Evolutionary conservation across 2,888 invertebrate species (phyloP), one percentile per base, ranked within the genome.

Genomic region (Catonia carolina): DNA sequence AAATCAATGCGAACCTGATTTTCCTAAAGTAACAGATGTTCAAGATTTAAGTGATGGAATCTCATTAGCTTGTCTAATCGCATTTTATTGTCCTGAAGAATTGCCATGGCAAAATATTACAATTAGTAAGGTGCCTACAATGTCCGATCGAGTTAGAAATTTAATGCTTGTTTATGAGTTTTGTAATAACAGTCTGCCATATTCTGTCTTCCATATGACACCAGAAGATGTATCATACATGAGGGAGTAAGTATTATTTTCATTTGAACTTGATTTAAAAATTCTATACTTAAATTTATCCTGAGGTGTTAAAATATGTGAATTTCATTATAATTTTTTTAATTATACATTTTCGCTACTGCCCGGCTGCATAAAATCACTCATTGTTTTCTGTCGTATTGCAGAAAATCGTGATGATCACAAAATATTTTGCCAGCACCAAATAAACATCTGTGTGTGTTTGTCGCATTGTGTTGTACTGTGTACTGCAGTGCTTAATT

Each of bases 141-240:
- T 90, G 60, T 88, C 90, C 64, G 94, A 95, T 75, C 92, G 91
- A 65, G 79, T 95, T 66, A 88, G 93, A 76, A 96, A 96, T 76
- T 82, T 96, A 53, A 83, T 87, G 73, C 79, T 94, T 69, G 88
- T 96, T 61, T 82, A 86, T 72, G 83, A 86, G 70, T 95, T 96
- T 78, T 94, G 93, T 72, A 78, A 81, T 68, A 81, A 83, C 69
- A 83, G 86, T 72, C 80, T 95, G 72, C 92, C 94, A 67, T 85
- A 86, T 71, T 84, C 88, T 69, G 86, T 91, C 71, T 94, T 93
- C 78, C 93, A 94, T 74, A 86, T 96, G 82, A 83, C 86, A 74
- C 89, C 92, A n/a, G 95, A 96, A 73, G 96, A 97, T 73, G 85
- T 96, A 65, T 88, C 94, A 36, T 95, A 93, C 71, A 88, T 93